Percentiles rank a stretch among this genome's conserved stretches.
Evolutionary conservation across 2,888 invertebrate species (phyloP).

Genomic region (Quadroppia sp.): DNA sequence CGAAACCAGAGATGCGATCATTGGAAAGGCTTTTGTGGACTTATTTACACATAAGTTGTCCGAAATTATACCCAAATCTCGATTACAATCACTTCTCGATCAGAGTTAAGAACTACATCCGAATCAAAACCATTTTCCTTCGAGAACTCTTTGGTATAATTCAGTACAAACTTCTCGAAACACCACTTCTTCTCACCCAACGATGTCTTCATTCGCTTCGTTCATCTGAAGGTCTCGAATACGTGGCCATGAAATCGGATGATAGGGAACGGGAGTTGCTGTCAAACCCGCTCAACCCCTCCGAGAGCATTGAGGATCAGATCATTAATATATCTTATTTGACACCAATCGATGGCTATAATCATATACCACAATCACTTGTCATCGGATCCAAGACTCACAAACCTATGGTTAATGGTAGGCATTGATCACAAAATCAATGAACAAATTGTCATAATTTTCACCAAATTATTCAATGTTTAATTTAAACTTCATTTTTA

Average conservation of each 20-base stretch:
- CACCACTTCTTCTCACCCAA: neutral
- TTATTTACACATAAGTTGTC: neutral
- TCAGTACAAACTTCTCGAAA: neutral
- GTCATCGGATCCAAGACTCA: too few species aligned
- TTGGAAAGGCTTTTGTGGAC: neutral
- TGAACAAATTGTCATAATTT: too few species aligned
- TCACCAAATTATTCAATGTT: too few species aligned
- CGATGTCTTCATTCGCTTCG: neutral
- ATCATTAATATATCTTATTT: neutral
- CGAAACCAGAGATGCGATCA: neutral
- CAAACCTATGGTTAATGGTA: too few species aligned
- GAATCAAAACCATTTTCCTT: neutral
- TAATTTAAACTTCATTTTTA: too few species aligned
- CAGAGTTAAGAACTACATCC: neutral
- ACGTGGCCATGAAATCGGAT: neutral
- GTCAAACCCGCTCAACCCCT: neutral
- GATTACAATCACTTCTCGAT: neutral
- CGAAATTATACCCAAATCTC: neutral
- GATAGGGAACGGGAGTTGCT: neutral
- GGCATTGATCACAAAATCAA: too few species aligned
- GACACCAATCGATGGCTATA: too few species aligned
- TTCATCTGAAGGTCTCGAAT: neutral
- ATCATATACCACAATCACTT: too few species aligned
- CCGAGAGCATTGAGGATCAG: neutral
- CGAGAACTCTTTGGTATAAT: constrained; percentile 1